Evolutionary conservation across 2,888 invertebrate genomes (phyloP), one percentile per base, ranked within the genome.

Genomic region (Philereme vetulata): DNA sequence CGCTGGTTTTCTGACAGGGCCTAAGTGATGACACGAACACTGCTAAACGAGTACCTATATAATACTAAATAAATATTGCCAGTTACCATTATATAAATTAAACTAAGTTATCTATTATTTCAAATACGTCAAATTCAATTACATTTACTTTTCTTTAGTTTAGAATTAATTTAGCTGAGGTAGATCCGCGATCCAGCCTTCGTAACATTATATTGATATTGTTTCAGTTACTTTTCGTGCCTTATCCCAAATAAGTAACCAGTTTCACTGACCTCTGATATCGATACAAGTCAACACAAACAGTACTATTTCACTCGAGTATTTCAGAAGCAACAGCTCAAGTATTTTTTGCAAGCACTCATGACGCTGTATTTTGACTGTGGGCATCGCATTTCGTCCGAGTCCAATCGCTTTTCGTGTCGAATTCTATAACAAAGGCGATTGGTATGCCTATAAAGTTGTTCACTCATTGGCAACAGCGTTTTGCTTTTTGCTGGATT

Each of bases 371-470:
- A 77, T 80, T 79, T 77, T 78, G 80, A 76, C 78, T 72, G 68
- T 63, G 68, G 65, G 70, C 70, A 67, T 81, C 80, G 70, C 68
- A 74, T 80, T 76, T 80, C 80, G 72, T 64, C 60, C 68, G 70
- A 64, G 44, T 68, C 79, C 68, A 82, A 81, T 81, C 75, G 77
- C 62, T 71, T 80, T 83, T 78, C 82, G 83, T 83, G 82, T 80
- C 73, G 70, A 79, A 78, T 73, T 74, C 64, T 72, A 81, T 69
- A 81, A 83, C 81, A 83, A 82, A 70, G 65, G 62, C 56, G 50
- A 67, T 67, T 62, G 72, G 74, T 66, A 72, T 70, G 56, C 68
- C 75, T 74, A 75, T 80, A 76, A 70, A 74, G 66, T 72, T 65
- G 57, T 64, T 62, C 61, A 61, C 55, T 60, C 55, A 49, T 51